A percentile compares a stretch with the other conserved stretches of the same genome.
Conservation (phyloP, 2,797 vertebrate species). For the Rhynchotus rufescens region DNA sequence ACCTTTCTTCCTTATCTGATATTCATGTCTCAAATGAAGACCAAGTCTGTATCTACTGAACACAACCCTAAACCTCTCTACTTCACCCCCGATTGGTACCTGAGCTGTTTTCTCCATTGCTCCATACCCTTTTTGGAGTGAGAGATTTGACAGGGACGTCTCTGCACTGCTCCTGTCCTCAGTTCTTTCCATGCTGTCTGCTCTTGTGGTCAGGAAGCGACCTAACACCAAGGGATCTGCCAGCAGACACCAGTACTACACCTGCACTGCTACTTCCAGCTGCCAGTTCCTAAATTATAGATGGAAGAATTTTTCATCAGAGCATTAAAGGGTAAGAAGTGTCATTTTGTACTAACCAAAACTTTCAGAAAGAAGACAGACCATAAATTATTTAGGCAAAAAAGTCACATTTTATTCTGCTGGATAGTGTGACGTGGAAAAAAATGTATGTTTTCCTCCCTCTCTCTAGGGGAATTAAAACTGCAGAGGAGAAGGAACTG, state of each 20-base stretch:
- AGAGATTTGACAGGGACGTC: neutral
- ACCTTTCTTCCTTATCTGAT: neutral
- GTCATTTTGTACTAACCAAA: slow-evolving; percentile 63
- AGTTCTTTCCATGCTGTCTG: neutral
- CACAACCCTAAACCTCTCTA: neutral
- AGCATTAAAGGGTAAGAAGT: slow-evolving; percentile 68
- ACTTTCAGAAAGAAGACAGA: slow-evolving; percentile 60
- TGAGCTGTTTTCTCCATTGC: neutral
- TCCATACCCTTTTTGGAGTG: neutral
- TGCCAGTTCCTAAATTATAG: slow-evolving; percentile 69
- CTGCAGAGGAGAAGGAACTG: neutral
- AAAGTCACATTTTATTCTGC: slow-evolving; percentile 79
- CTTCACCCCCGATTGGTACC: neutral
- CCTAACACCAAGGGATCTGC: slow-evolving; percentile 15
- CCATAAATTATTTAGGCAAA: slow-evolving; percentile 72
- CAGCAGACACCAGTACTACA: neutral
- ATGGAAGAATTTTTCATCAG: slow-evolving; percentile 67
- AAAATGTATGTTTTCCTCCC: neutral
- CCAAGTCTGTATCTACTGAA: neutral
- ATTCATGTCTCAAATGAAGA: neutral
- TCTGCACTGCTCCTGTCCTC: neutral
- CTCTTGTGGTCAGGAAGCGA: neutral
- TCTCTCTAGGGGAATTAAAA: neutral
- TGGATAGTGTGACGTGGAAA: slow-evolving; percentile 24
- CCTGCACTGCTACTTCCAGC: slow-evolving; percentile 63